Evolutionary conservation across 2,797 vertebrate genomes (phyloP).

Genomic region (Bryconaethiops microstoma): DNA sequence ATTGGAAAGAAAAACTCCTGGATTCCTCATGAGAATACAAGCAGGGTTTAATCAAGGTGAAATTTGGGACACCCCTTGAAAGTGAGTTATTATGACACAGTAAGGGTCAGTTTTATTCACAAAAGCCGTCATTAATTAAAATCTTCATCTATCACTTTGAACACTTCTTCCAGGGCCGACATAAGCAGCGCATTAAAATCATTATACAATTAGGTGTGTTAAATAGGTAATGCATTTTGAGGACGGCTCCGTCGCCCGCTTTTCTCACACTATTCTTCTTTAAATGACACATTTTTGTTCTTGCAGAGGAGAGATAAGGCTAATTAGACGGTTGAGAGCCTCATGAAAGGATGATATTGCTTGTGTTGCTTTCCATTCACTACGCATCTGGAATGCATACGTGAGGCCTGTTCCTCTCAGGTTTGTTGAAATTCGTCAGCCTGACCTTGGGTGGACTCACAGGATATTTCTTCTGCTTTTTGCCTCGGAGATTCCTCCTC

Average conservation of each 20-base stretch:
- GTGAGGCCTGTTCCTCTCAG: slow-evolving; percentile 60
- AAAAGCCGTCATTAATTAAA: slow-evolving; percentile 74
- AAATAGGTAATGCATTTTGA: slow-evolving; percentile 71
- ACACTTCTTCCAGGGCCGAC: slow-evolving; percentile 60
- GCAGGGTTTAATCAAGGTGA: slow-evolving; percentile 44
- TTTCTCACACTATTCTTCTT: slow-evolving; percentile 69
- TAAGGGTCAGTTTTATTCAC: slow-evolving; percentile 61
- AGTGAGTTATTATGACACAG: slow-evolving; percentile 53
- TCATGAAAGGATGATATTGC: slow-evolving; percentile 72
- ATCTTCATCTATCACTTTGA: slow-evolving; percentile 69
- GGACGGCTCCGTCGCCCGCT: slow-evolving; percentile 62
- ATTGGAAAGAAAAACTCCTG: slow-evolving; percentile 5
- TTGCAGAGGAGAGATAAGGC: slow-evolving; percentile 75
- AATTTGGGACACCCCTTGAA: slow-evolving; percentile 46
- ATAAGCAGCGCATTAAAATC: slow-evolving; percentile 65
- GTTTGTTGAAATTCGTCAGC: slow-evolving; percentile 50
- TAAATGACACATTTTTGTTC: slow-evolving; percentile 74
- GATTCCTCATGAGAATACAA: slow-evolving; percentile 26
- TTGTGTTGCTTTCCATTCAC: slow-evolving; percentile 68
- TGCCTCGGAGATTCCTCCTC: slow-evolving; percentile 37
- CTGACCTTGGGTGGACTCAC: slow-evolving; percentile 68
- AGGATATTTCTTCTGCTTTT: slow-evolving; percentile 57
- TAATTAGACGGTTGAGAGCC: slow-evolving; percentile 74
- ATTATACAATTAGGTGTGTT: slow-evolving; percentile 72
- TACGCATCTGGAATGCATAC: slow-evolving; percentile 69